Percentiles rank a stretch among this genome's conserved stretches.
Evolutionary conservation across 2,888 invertebrate genomes (phyloP).

Genomic region (Nemurella pictetii): DNA sequence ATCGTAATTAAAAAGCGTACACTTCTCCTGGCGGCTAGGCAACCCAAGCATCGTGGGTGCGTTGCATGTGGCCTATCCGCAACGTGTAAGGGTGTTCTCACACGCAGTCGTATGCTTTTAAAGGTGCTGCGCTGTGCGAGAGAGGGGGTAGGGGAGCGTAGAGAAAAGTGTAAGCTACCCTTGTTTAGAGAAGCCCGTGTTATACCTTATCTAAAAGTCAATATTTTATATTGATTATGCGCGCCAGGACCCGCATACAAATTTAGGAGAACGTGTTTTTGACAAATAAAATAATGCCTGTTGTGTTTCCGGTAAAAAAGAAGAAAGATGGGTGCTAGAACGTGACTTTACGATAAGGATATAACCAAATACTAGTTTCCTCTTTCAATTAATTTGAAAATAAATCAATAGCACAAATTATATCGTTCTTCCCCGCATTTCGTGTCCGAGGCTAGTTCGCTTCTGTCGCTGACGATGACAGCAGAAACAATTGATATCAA

Average conservation of each 20-base stretch:
- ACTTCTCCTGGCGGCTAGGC: neutral
- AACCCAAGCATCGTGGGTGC: neutral
- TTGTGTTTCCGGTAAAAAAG: neutral
- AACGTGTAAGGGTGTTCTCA: neutral
- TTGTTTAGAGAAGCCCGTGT: neutral
- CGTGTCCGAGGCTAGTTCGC: neutral
- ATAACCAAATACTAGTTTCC: neutral
- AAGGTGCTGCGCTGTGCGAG: neutral
- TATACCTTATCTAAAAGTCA: neutral
- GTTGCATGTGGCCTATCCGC: neutral
- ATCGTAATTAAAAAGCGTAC: neutral
- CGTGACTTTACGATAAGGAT: neutral
- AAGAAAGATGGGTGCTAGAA: neutral
- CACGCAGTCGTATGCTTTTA: neutral
- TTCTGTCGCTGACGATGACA: neutral
- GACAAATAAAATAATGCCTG: neutral
- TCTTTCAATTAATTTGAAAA: neutral
- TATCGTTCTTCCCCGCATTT: neutral
- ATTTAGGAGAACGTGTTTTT: too few species aligned
- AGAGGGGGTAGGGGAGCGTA: neutral
- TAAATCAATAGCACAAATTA: neutral
- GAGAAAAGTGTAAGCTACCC: neutral
- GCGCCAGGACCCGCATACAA: neutral
- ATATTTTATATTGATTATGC: neutral
- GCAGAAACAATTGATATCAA: neutral